These are phyloP conservation scores for Tiliqua scincoides DNA, from an alignment of 2,113 vertebrate genomes.

Conservation along the genomic window DNA sequence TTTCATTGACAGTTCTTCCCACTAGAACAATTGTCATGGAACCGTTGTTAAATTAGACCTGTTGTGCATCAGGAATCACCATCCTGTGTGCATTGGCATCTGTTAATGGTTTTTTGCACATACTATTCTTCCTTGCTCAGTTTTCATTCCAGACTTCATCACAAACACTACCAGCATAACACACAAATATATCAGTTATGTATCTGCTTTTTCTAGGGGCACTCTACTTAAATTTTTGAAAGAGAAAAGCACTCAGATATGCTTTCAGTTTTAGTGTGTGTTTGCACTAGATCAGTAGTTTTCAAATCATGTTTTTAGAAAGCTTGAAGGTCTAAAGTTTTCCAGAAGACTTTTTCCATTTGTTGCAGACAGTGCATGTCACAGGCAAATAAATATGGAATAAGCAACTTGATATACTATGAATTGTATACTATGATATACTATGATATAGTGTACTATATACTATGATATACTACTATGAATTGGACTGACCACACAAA, in stretches of 20 bases:
- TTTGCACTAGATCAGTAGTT: not conserved
- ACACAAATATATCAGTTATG: constrained; percentile 6
- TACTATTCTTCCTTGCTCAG: not conserved
- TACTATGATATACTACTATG: too few species aligned
- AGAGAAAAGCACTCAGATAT: not conserved
- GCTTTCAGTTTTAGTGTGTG: not conserved
- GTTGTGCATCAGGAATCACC: not conserved
- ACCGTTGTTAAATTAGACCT: not conserved
- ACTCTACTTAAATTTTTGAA: not conserved
- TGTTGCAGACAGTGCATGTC: not conserved
- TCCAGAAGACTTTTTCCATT: not conserved
- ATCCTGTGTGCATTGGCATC: not conserved
- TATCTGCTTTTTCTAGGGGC: not conserved
- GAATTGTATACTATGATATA: too few species aligned
- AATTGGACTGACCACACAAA: not conserved
- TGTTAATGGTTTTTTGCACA: not conserved
- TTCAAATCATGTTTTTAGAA: not conserved
- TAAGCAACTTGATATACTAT: too few species aligned
- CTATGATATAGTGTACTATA: too few species aligned
- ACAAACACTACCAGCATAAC: not conserved
- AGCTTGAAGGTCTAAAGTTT: not conserved
- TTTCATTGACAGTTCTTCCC: not conserved
- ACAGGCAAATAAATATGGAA: not conserved
- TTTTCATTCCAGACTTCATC: not conserved
- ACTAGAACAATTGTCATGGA: not conserved